Conservation (phyloP, 1,140 invertebrate genomes). For the Lysiphlebus fabarum region DNA sequence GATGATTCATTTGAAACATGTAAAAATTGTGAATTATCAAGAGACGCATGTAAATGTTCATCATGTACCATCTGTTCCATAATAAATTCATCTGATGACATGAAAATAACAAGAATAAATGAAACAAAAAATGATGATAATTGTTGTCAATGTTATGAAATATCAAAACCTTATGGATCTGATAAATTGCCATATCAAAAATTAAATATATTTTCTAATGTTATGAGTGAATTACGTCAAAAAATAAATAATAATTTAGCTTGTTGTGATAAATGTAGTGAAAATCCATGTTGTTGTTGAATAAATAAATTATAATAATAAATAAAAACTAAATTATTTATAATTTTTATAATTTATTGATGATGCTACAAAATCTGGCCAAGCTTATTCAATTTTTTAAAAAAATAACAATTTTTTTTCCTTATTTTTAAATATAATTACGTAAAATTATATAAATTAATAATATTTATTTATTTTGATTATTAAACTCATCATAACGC, state of each 20-base stretch:
- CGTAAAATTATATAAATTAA: not conserved
- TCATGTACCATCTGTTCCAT: not conserved
- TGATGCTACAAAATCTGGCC: too few relatives aligned
- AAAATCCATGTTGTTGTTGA: conserved; percentile 32
- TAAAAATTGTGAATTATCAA: conserved; percentile 25
- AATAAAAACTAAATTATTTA: too few relatives aligned
- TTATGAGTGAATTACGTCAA: conserved; percentile 40
- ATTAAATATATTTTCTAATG: conserved; percentile 35
- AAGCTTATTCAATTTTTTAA: too few relatives aligned
- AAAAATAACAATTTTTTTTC: too few relatives aligned
- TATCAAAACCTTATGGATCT: conserved; percentile 23
- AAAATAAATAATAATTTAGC: conserved; percentile 32
- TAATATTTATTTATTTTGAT: too few relatives aligned
- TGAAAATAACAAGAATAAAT: conserved; percentile 33
- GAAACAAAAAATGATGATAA: conserved; percentile 26
- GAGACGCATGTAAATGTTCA: conserved; percentile 29
- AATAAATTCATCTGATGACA: conserved; percentile 27
- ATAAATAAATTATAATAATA: too few relatives aligned
- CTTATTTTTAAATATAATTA: too few relatives aligned
- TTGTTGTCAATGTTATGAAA: conserved; percentile 25
- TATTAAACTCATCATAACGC: too few relatives aligned
- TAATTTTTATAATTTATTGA: too few relatives aligned
- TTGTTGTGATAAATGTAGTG: conserved; percentile 31
- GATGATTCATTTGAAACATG: conserved; percentile 29
- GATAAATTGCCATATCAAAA: conserved; percentile 37